Evolutionary conservation across 2,888 invertebrate genomes (phyloP), one percentile per base, ranked within the genome.

Genomic region (Leuctra nigra): DNA sequence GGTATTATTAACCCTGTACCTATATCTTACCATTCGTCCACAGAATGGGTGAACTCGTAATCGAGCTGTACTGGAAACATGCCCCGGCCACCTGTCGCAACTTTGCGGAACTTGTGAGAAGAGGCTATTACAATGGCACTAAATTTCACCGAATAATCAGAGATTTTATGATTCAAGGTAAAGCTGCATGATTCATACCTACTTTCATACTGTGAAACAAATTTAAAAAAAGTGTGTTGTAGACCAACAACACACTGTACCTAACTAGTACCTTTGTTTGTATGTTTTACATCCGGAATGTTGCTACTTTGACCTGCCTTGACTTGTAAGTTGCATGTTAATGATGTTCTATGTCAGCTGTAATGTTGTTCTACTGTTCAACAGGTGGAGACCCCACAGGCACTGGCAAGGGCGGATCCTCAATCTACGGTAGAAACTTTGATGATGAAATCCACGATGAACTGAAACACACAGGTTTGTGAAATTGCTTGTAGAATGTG

Each of bases 41-140:
- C 70, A 92, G 92, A 46, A 96, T 98, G 94, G 99, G 99, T 0
- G 87, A 87, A 66, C 78, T 99, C 52, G 80, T 84, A 0, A 75
- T 98, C 50, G 98, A 99, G 73, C 77, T 99, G 62, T 99, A 99
- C 69, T 99, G 99, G 99, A 91, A 93, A 70, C 97, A 99, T 70
- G 87, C 98, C 0, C 98, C 98, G n/a, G 83, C 85, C 64, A 97
- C 98, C 0, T 99, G 99, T 65, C 79, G 92, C 67, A 99, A 99
- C 71, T 98, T 99, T 74, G 96, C 96, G 58, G 98, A 99, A 72
- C 75, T 99, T 23, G 80, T 90, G 0, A 77, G 94, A 58, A 77
- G 97, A 66, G 96, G 95, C 18, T 99, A 97, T 73, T 99, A 96
- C 71, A 95, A 96, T 72, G 91, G 89, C 62, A 91, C 95, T 2